Percentiles rank a stretch among this genome's conserved stretches.
These are phyloP conservation scores for Synanthedon andrenaeformis DNA, from an alignment of 2,888 invertebrate genomes.

Conservation along the genomic window DNA sequence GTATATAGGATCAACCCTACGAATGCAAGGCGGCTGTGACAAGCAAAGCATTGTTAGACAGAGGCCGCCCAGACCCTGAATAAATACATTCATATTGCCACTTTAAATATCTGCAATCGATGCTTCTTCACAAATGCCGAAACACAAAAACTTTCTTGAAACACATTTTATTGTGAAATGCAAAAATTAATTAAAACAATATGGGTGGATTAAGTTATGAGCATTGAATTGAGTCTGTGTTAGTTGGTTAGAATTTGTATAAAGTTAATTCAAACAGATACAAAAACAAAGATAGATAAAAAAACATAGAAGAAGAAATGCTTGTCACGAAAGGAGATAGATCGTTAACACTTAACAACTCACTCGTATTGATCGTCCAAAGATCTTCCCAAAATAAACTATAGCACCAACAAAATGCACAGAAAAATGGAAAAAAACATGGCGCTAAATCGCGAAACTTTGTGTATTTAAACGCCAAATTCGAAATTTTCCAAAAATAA, in stretches of 20 bases:
- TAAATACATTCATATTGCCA: conserved; percentile 71
- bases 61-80: conserved; percentile 63
- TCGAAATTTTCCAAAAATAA: conserved; percentile 48
- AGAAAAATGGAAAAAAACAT: conserved; percentile 67
- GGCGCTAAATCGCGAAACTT: conserved; percentile 68
- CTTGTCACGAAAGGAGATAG: conserved; percentile 27
- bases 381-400: conserved; percentile 58
- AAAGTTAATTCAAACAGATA: no score
- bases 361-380: conserved; percentile 56
- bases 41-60: conserved; percentile 67
- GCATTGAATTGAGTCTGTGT: no score
- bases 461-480: conserved; percentile 70
- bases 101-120: conserved; percentile 61
- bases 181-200: no score
- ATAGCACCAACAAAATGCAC: conserved; percentile 56
- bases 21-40: conserved; percentile 45
- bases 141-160: conserved; percentile 17
- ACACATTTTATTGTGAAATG: background rate
- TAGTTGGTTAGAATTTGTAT: no score
- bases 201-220: no score
- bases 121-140: conserved; percentile 31
- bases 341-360: conserved; percentile 63
- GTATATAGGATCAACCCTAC: conserved; percentile 40
- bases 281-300: no score
- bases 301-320: background rate